phyloP scores from a whole-genome alignment of 1,140 invertebrate species.

The Sipha flava region DNA sequence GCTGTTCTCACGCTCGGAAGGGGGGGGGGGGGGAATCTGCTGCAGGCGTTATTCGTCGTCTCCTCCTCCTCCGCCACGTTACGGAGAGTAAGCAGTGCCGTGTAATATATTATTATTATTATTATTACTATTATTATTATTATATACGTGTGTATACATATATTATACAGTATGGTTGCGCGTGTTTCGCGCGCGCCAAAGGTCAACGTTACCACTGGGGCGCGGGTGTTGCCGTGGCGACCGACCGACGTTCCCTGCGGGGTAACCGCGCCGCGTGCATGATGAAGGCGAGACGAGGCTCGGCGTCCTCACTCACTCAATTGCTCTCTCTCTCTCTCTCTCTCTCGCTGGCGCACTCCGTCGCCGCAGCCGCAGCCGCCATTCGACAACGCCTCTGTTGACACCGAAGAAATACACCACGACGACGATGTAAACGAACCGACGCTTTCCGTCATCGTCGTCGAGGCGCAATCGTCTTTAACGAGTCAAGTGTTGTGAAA shows the following conservation, averaged over 20 bases:
- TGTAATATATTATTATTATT: no score
- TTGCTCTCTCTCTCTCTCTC: neutral
- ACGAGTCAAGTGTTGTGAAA: no score
- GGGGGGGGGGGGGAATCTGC: no score
- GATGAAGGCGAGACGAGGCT: neutral
- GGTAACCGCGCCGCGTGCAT: neutral
- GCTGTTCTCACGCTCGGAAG: no score
- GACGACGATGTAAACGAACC: no score
- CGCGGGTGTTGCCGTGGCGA: constrained; percentile 15
- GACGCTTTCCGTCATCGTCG: neutral
- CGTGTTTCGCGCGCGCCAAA: neutral
- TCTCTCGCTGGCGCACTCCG: neutral
- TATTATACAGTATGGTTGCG: neutral
- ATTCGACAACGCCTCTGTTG: constrained; percentile 19
- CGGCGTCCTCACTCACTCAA: no score
- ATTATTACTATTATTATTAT: no score
- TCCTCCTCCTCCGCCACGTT: no score
- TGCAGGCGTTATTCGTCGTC: no score
- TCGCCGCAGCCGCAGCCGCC: no score
- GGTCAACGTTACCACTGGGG: constrained; percentile 9
- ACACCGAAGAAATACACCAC: neutral
- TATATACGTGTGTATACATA: neutral
- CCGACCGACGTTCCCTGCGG: neutral
- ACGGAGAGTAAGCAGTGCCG: no score
- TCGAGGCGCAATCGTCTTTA: no score